Percentiles rank a stretch among this genome's conserved stretches.
Conservation (phyloP, 2,888 invertebrate species). For the Ochlodes sylvanus region DNA sequence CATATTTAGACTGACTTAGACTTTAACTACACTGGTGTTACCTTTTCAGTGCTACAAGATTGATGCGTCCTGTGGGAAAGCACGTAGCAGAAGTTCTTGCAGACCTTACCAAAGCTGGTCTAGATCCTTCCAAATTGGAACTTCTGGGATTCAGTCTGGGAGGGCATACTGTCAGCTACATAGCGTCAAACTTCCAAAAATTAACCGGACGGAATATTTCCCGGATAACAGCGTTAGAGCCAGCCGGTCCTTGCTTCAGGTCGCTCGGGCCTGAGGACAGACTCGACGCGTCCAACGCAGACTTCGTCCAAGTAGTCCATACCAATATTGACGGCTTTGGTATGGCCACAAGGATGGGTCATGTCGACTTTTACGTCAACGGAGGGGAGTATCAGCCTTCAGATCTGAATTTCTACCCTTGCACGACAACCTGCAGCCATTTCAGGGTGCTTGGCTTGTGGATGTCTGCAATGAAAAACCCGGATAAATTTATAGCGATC, state of each 20-base stretch:
- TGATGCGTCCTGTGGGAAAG: constrained; percentile 78
- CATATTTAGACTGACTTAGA: no score
- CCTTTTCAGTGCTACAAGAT: constrained; percentile 67
- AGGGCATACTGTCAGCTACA: constrained; percentile 72
- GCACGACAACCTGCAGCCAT: constrained; percentile 73
- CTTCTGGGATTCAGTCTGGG: constrained; percentile 76
- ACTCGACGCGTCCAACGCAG: constrained; percentile 66
- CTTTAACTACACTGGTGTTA: neutral
- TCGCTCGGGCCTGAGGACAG: constrained; percentile 58
- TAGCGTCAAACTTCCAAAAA: constrained; percentile 67
- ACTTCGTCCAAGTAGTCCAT: constrained; percentile 75
- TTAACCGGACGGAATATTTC: constrained; percentile 70
- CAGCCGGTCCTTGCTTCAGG: constrained; percentile 77
- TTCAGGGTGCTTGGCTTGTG: constrained; percentile 67
- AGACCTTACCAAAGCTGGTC: constrained; percentile 61
- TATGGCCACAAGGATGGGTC: constrained; percentile 75
- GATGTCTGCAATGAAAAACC: constrained; percentile 65
- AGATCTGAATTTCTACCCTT: constrained; percentile 65
- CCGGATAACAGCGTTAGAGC: constrained; percentile 70
- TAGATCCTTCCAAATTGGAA: constrained; percentile 67
- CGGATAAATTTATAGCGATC: constrained; percentile 66
- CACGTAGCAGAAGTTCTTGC: constrained; percentile 71
- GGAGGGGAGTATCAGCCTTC: constrained; percentile 78
- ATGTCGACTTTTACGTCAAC: constrained; percentile 75
- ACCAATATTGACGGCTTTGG: constrained; percentile 79